Base-by-base conservation (phyloP, 2,113 vertebrate genomes). In the Dasypus novemcinctus region DNA sequence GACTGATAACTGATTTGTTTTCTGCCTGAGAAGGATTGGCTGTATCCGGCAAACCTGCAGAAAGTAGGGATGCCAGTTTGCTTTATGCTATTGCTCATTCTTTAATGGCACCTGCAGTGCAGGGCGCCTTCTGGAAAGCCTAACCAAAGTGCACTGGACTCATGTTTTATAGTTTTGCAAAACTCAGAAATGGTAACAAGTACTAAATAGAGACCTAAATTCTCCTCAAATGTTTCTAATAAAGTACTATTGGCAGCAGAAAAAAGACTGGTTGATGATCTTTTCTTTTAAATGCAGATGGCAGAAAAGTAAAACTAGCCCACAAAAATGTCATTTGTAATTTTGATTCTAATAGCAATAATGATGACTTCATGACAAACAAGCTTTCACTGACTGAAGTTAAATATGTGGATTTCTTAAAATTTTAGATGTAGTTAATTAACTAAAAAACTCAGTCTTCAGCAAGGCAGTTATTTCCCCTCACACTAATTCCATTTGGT, bases 1-100 rank as follows among this genome's bases (percentile, higher is more conserved):
- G 86, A 90, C 90, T 90, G 96, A 96, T 93, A 86, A 89, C 80
- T 97, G 98, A 96, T 95, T 71, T 68, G 76, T 95, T 97, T 97
- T 96, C 75, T 97, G 91, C 95, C 66, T 96, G 93, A 96, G 72
- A 93, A 41, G 85, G 91, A 94, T 90, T 97, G 81, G 97, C 76
- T 95, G 1, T 95, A 94, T 91, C 81, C 8, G 81, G 89, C 64
- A 96, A 66, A 71, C 69, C 82, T 76, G 41, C 86, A 95, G 84
- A 81, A 97, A 93, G 46, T 79, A 61, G 25, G 90, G 49, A 31
- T 93, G 93, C 88, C 82, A 46, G 13, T 95, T 86, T 81, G 90
- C 92, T 90, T 78, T 43, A 38, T 1, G 0, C 78, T 72, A 72
- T n/a, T 52, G 86, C 59, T 75, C 23, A 4, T 86, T 78, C 52